Evolutionary conservation across 53 echinoderm and acorn worm genomes (phyloP).

Genomic region (Astropecten irregularis): DNA sequence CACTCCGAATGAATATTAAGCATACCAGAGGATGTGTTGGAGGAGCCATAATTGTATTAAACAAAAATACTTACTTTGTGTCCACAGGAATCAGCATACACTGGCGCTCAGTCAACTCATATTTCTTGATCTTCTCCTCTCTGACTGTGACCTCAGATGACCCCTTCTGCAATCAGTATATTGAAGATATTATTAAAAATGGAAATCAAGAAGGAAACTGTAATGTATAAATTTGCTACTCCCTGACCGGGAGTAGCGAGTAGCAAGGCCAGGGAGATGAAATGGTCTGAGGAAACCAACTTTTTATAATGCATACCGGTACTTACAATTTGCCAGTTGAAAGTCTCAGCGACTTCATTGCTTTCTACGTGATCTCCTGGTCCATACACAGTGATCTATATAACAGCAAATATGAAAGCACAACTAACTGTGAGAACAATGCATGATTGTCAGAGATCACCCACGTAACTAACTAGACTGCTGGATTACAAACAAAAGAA

Average conservation of each 20-base stretch:
- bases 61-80: constrained; percentile 66
- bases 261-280: too few relatives aligned
- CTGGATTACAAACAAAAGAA: too few relatives aligned
- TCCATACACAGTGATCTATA: constrained; percentile 85
- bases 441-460: too few relatives aligned
- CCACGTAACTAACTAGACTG: too few relatives aligned
- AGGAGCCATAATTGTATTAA: too few relatives aligned
- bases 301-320: neutral
- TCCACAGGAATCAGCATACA: constrained; percentile 82
- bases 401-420: neutral
- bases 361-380: constrained; percentile 74
- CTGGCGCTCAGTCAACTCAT: constrained; percentile 78
- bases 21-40: too few relatives aligned
- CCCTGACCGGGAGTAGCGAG: too few relatives aligned
- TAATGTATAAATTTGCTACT: too few relatives aligned
- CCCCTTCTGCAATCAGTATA: constrained; percentile 67
- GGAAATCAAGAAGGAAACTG: neutral
- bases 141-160: constrained; percentile 74
- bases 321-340: constrained; percentile 96
- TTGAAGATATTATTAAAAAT: neutral
- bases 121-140: constrained; percentile 78
- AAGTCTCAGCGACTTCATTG: constrained; percentile 86
- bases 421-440: neutral
- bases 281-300: neutral
- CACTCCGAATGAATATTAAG: neutral